phyloP scores from a whole-genome alignment of 2,888 invertebrate species.

The Apamea monoglypha region DNA sequence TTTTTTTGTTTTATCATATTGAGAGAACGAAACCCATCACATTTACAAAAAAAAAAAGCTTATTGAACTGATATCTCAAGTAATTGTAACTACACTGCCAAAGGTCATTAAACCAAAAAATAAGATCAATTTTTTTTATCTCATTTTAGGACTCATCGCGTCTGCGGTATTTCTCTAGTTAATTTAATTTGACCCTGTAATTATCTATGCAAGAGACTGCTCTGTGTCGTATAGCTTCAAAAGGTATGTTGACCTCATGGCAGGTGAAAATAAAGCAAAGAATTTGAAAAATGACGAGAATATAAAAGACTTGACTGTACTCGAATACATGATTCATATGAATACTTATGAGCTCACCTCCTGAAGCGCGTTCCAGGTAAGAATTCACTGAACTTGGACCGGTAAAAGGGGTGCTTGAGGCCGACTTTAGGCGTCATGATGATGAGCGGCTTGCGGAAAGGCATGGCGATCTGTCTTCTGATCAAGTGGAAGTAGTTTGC shows the following conservation, averaged over 20 bases:
- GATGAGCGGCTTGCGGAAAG: conserved; percentile 95
- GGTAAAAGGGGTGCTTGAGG: conserved; percentile 93
- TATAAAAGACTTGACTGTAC: neutral
- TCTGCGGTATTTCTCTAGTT: neutral
- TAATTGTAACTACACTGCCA: too few relatives aligned
- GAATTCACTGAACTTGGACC: conserved; percentile 93
- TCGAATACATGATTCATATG: neutral
- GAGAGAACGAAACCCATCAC: too few relatives aligned
- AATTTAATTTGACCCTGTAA: neutral
- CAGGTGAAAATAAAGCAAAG: neutral
- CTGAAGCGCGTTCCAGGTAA: conserved; percentile 88
- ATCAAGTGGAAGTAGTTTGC: conserved; percentile 95
- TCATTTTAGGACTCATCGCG: neutral
- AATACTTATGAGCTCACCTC: conserved; percentile 72
- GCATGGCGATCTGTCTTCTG: conserved; percentile 93
- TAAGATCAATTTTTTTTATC: neutral
- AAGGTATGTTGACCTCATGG: neutral
- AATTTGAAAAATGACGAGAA: neutral
- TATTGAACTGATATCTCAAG: too few relatives aligned
- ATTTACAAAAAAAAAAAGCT: neutral
- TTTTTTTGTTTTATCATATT: too few relatives aligned
- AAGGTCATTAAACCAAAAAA: too few relatives aligned
- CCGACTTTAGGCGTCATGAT: conserved; percentile 95
- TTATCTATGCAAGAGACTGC: neutral
- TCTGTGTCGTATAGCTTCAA: neutral